Evolutionary conservation across 2,113 vertebrate genomes (phyloP), one percentile per base, ranked within the genome.

Genomic region (Junco hyemalis): DNA sequence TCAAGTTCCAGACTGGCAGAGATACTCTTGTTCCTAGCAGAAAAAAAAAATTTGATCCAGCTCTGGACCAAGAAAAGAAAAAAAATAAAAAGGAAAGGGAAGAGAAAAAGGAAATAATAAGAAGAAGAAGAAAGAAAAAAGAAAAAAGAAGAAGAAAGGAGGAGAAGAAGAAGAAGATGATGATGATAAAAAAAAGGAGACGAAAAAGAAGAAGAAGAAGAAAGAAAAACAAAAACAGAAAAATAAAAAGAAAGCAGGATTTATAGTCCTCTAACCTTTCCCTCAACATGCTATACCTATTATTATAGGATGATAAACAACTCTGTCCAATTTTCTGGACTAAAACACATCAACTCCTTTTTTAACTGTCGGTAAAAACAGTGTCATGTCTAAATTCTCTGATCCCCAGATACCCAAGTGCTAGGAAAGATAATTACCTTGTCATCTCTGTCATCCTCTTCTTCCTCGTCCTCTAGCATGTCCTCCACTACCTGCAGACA

Each of bases 391-490:
- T 98, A 97, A 98, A 98, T 98, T 98, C 95, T 94, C 92, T 92
- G 93, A 96, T 98, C 98, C 98, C 97, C 93, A 98, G 98, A 97
- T 97, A 97, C 98, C 96, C 93, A 96, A 97, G 98, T 92, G 97
- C 97, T 96, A 97, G 96, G 95, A 98, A 97, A 98, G 97, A 99
- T 99, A 99, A 99, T 99, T 99, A 99, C 99, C 99, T 99, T 99
- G 99, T 99, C 99, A 98, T 99, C 99, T 99, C 98, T 99, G 98
- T 99, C 99, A 98, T 99, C 99, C 93, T 99, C 99, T 97, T 99
- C 99, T 92, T 99, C 99, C 96, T 99, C 99, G 88, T 99, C 99
- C 98, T 99, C 98, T 97, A 99, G 96, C 97, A 99, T 98, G 98
- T 99, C 99, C 98, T 99, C 99, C 98, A 99, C 97, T 90, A 99